Percentiles rank a stretch among this genome's conserved stretches.
Evolutionary conservation across 2,113 vertebrate species (phyloP).

Genomic region (Columba livia): DNA sequence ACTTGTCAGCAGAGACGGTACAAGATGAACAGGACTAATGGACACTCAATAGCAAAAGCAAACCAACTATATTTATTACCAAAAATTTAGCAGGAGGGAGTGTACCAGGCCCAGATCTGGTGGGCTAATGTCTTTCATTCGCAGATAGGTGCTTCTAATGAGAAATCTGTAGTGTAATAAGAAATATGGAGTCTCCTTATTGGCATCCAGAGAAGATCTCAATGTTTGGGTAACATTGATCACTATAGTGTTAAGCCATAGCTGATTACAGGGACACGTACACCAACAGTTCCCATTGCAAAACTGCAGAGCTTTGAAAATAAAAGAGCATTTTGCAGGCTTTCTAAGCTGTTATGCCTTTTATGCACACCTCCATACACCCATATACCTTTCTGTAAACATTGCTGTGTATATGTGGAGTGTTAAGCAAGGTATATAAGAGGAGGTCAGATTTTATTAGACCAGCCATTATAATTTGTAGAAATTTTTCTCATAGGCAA

Average conservation of each 20-base stretch:
- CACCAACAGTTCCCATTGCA: accelerated
- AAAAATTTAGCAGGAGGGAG: background rate
- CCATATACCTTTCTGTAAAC: background rate
- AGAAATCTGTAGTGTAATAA: background rate
- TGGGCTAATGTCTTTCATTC: background rate
- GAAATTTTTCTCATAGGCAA: background rate
- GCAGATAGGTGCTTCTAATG: background rate
- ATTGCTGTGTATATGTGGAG: background rate
- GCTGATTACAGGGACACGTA: background rate
- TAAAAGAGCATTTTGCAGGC: background rate
- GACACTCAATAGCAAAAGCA: background rate
- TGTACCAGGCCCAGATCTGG: background rate
- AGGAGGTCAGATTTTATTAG: background rate
- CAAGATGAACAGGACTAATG: background rate
- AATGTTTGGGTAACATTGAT: background rate
- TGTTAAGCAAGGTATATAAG: background rate
- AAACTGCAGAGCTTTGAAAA: background rate
- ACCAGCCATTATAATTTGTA: background rate
- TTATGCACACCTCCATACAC: background rate
- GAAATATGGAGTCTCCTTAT: background rate
- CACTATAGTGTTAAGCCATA: background rate
- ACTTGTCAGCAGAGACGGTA: background rate
- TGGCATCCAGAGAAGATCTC: background rate
- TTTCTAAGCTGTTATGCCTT: background rate
- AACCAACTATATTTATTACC: background rate